Evolutionary conservation across 2,797 vertebrate species (phyloP), one percentile per base, ranked within the genome.

Genomic region (Apogon hyalosoma): DNA sequence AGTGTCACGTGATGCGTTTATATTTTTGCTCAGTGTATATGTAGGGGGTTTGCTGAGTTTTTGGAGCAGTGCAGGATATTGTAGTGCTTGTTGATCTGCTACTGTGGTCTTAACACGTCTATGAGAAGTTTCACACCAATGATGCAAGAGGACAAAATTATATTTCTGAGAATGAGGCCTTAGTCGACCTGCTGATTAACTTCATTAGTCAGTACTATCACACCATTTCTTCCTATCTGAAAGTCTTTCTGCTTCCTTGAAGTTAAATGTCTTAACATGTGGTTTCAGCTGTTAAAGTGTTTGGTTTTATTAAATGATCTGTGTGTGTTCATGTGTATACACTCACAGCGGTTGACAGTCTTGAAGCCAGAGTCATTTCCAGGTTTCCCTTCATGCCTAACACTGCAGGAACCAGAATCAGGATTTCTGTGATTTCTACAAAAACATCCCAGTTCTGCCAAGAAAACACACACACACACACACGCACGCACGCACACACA

Each of bases 301-400:
- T 19, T 55, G 18, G 21, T n/a, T 45, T 2, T 6, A 60, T 47
- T 56, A 4, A 31, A 13, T 46, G 16, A 39, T 28, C 7, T 61
- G 24, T 55, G 9, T 52, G 42, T 45, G 31, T n/a, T 28, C 9
- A 19, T 6, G 4, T 51, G 21, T 0, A 16, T 14, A 47, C 11
- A 90, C 96, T 97, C 87, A 99, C 97, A 70, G 96, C 96, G 36
- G 97, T 99, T 4, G 97, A 99, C 2, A 99, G 92, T 75, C 98
- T 93, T 10, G 98, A 98, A 51, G 97, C 98, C 87, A 99, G 85
- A 6, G 97, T 99, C 98, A 98, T 99, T 93, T 99, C 98, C 87
- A 99, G 94, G 78, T 99, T 99, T 41, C 97, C 97, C 89, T 99
- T 99, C 84, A 99, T 96, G 50, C 98, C 97, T 78, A 99, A 94